A percentile compares a stretch with the other conserved stretches of the same genome.
Evolutionary conservation across 1,140 invertebrate species (phyloP).

Genomic region (Drosophila oshimai): DNA sequence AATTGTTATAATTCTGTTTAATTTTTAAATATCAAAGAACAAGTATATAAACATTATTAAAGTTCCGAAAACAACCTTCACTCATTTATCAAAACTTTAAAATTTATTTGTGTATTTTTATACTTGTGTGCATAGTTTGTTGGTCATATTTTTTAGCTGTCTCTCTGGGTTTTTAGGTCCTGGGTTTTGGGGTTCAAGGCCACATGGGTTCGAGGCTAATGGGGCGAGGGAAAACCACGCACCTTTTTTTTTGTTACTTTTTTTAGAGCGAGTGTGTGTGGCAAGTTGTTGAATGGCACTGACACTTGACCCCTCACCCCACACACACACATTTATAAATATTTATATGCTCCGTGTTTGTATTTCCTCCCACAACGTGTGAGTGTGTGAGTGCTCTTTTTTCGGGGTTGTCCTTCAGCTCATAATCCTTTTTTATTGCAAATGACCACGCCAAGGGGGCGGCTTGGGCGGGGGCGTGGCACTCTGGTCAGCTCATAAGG

Average conservation of each 20-base stretch:
- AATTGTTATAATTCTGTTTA: too few relatives aligned
- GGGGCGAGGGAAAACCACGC: constrained; percentile 7
- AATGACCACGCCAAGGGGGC: constrained; percentile 70
- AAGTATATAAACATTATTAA: not conserved
- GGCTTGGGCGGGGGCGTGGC: constrained; percentile 6
- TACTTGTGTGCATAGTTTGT: not conserved
- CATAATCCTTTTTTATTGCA: constrained; percentile 80
- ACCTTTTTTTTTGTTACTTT: constrained; percentile 33
- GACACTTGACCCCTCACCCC: constrained; percentile 48
- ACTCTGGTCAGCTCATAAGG: constrained; percentile 64
- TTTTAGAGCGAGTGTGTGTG: constrained; percentile 44
- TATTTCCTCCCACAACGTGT: constrained; percentile 27
- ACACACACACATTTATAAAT: constrained; percentile 55
- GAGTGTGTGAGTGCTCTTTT: constrained; percentile 26
- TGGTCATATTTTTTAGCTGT: constrained; percentile 2
- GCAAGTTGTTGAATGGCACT: constrained; percentile 77
- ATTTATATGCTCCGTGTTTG: constrained; percentile 59
- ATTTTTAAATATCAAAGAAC: not conserved
- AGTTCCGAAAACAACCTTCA: not conserved
- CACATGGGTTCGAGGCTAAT: constrained; percentile 14
- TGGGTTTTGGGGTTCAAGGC: constrained; percentile 8
- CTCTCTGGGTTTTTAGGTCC: not conserved
- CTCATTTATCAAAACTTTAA: not conserved
- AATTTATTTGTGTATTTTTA: not conserved
- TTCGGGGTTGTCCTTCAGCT: constrained; percentile 64